Evolutionary conservation across 2,888 invertebrate species (phyloP).

Genomic region (Atrina japonica): DNA sequence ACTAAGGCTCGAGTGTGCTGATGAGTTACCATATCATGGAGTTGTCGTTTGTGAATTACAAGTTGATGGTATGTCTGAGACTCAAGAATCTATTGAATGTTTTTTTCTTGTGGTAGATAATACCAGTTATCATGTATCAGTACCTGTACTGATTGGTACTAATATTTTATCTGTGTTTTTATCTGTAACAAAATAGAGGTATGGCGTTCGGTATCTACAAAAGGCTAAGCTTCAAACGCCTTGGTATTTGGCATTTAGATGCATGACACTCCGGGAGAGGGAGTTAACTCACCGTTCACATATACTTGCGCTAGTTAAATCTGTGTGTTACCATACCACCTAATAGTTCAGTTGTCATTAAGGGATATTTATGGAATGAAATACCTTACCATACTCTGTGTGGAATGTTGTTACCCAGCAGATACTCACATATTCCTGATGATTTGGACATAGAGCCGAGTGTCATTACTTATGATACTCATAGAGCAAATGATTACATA

Average conservation of each 20-base stretch:
- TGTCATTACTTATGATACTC: slow-evolving; percentile 5
- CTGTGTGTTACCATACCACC: slow-evolving; percentile 18
- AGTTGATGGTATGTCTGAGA: not conserved
- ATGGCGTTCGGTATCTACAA: slow-evolving; percentile 25
- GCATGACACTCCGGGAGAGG: slow-evolving; percentile 20
- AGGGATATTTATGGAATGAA: slow-evolving; percentile 13
- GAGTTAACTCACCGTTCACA: slow-evolving; percentile 10
- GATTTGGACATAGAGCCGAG: slow-evolving; percentile 13
- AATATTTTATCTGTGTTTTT: slow-evolving; percentile 16
- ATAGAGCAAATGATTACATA: not conserved
- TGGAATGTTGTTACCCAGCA: slow-evolving; percentile 24
- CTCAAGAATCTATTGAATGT: slow-evolving; percentile 12
- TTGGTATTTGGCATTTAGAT: slow-evolving; percentile 19
- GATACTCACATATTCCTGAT: not conserved
- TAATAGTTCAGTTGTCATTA: slow-evolving; percentile 9
- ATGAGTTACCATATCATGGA: slow-evolving; percentile 30
- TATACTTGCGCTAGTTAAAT: slow-evolving; percentile 4
- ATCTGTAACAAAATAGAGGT: not conserved
- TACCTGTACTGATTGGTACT: slow-evolving; percentile 33
- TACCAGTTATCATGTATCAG: slow-evolving; percentile 25
- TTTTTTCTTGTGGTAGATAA: slow-evolving; percentile 27
- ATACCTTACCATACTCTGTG: slow-evolving; percentile 27
- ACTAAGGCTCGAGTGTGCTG: slow-evolving; percentile 26
- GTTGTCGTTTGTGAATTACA: slow-evolving; percentile 14
- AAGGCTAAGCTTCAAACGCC: slow-evolving; percentile 19